Evolutionary conservation across 2,888 invertebrate genomes (phyloP).

Genomic region (Steinernema carpocapsae): DNA sequence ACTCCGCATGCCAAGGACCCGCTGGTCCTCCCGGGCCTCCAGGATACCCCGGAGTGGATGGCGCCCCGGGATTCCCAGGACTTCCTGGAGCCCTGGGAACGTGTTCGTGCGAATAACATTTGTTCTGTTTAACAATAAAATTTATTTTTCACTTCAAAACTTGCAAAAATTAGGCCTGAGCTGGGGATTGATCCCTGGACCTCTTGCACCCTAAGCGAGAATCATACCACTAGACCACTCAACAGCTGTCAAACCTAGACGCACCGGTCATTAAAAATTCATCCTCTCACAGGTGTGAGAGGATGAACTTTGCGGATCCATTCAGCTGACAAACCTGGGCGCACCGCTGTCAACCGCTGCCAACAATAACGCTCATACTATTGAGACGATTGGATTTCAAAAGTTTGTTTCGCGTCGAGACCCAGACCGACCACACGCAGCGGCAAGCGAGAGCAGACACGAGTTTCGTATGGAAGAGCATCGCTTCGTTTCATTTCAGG

Average conservation of each 20-base stretch:
- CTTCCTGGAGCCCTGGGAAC: not conserved
- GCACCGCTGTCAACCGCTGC: no score
- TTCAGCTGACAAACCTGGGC: no score
- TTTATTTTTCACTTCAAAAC: not conserved
- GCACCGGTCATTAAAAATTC: no score
- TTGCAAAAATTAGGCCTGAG: slow-evolving; percentile 50
- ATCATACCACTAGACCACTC: slow-evolving; percentile 64
- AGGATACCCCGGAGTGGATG: not conserved
- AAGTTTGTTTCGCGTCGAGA: not conserved
- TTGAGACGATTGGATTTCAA: no score
- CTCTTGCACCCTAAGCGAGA: slow-evolving; percentile 64
- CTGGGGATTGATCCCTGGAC: slow-evolving; percentile 63
- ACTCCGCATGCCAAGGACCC: not conserved
- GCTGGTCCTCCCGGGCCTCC: slow-evolving; percentile 10
- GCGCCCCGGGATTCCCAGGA: not conserved
- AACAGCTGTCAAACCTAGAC: slow-evolving; percentile 37
- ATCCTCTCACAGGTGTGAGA: no score
- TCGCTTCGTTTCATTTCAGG: no score
- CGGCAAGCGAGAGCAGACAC: no score
- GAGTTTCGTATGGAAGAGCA: no score
- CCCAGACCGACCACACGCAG: no score
- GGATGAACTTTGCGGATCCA: no score
- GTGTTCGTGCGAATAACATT: not conserved
- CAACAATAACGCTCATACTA: no score
- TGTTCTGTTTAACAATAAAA: not conserved